phyloP scores from a whole-genome alignment of 2,797 vertebrate species.

The Amblyopsis hoosieri region DNA sequence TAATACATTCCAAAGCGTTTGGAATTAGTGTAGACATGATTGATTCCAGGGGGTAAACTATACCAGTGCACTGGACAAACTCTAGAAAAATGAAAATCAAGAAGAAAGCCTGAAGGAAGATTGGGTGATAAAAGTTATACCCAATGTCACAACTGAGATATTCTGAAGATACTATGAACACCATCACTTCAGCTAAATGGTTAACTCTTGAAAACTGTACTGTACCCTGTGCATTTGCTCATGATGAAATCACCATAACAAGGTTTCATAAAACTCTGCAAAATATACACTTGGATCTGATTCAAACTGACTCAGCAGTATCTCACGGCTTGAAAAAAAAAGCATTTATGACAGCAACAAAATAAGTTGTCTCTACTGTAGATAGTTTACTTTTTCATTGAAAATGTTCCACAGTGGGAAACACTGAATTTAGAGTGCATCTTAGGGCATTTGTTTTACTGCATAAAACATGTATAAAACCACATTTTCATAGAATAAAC shows the following conservation, averaged over 20 bases:
- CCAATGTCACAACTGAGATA: slow-evolving; percentile 16
- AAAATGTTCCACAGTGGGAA: slow-evolving; percentile 8
- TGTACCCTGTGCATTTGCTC: too few relatives aligned
- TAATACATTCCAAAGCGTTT: slow-evolving; percentile 62
- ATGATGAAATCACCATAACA: too few relatives aligned
- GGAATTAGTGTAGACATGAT: slow-evolving; percentile 71
- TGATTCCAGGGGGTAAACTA: slow-evolving; percentile 63
- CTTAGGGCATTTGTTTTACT: slow-evolving; percentile 22
- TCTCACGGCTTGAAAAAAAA: slow-evolving; percentile 1
- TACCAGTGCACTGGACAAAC: slow-evolving; percentile 41
- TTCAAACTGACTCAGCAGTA: background rate
- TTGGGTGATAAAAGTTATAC: slow-evolving; percentile 45
- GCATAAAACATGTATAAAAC: slow-evolving; percentile 39
- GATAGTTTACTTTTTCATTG: background rate
- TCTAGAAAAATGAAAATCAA: slow-evolving; percentile 2
- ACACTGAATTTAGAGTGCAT: slow-evolving; percentile 30
- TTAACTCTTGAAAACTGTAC: background rate
- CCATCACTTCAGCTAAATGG: slow-evolving; percentile 3
- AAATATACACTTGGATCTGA: too few relatives aligned
- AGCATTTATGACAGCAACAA: too few relatives aligned
- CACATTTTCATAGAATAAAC: slow-evolving; percentile 34
- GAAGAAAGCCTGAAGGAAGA: too few relatives aligned
- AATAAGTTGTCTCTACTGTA: too few relatives aligned
- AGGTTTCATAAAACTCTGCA: background rate
- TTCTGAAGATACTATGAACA: slow-evolving; percentile 8